Base-by-base conservation (phyloP, 2,888 invertebrate species). In the Rhamphomyia laevipes region DNA sequence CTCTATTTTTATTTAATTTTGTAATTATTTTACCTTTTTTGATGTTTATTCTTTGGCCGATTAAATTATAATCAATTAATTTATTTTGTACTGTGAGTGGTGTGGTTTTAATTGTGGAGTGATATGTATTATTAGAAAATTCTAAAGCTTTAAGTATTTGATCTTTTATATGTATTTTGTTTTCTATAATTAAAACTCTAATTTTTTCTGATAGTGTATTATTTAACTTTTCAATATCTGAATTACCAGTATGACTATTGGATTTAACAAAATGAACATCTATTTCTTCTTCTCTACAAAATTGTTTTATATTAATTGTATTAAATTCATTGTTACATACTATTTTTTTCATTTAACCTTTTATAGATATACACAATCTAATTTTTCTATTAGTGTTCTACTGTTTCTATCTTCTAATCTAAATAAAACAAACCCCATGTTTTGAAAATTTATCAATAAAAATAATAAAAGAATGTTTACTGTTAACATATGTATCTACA, bases 401-500 rank as follows among this genome's bases (percentile, higher is more conserved):
- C 16, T 18, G 15, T 43, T 31, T 11, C 23, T 31, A 35, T 47
- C 47, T 4, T 47, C 43, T 21, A 47, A 33, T 47, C 43, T 21
- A 47, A 33, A 15, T 43, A 43, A 43, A 42, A 33, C 42, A 21
- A 3, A 43, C 18, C 16, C 12, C 43, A 37, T 35, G 21, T 33
- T 47, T 47, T 5, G 47, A 23, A 43, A 47, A 37, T 30, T 47
- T 47, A 43, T 47, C 43, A 12, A 43, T 35, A 4, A 47, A 31
- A 31, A 15, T 47, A 10, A 47, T 35, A 16, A 47, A 47, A 2
- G 12, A 13, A 12, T 27, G 17, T 23, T 47, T 47, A 12, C 23
- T 43, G 16, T 43, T 47, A 9, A 41, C 27, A 5, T 47, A 47
- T n/a, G 16, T 40, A 41, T 48, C 48, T 11, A 48, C 15, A 33